Evolutionary conservation across 2,113 vertebrate genomes (phyloP).

Genomic region (Lophura nycthemera): DNA sequence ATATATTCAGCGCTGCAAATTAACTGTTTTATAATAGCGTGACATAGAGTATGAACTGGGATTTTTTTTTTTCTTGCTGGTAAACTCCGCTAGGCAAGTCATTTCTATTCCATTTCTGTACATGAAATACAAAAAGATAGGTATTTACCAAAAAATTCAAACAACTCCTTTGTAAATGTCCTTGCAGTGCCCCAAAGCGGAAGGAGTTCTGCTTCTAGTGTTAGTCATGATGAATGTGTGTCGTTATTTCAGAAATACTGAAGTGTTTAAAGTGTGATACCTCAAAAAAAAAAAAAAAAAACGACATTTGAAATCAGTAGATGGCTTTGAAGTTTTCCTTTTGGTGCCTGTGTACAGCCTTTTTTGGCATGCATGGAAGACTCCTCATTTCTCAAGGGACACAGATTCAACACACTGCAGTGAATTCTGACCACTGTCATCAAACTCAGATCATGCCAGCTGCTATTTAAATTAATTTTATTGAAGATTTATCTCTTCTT

Average conservation of each 20-base stretch:
- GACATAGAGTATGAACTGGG: neutral
- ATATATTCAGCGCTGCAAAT: neutral
- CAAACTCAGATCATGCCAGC: neutral
- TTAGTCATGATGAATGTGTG: neutral
- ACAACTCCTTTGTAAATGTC: neutral
- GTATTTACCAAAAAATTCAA: neutral
- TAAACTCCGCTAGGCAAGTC: neutral
- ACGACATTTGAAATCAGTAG: neutral
- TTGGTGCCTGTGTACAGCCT: neutral
- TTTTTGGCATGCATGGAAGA: neutral
- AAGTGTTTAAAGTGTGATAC: neutral
- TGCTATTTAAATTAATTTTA: neutral
- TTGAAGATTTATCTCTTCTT: neutral
- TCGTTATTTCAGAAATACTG: neutral
- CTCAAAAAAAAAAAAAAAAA: neutral
- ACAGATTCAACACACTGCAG: rapidly evolving
- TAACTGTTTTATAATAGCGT: neutral
- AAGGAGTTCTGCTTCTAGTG: neutral
- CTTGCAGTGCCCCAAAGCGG: neutral
- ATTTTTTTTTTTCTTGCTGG: neutral
- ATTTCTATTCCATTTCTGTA: neutral
- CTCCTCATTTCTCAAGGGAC: neutral
- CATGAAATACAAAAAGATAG: neutral
- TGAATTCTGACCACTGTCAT: neutral
- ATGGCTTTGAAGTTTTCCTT: neutral